Evolutionary conservation across 2,797 vertebrate genomes (phyloP), one percentile per base, ranked within the genome.

Genomic region (Poeciliopsis paucimaculata): DNA sequence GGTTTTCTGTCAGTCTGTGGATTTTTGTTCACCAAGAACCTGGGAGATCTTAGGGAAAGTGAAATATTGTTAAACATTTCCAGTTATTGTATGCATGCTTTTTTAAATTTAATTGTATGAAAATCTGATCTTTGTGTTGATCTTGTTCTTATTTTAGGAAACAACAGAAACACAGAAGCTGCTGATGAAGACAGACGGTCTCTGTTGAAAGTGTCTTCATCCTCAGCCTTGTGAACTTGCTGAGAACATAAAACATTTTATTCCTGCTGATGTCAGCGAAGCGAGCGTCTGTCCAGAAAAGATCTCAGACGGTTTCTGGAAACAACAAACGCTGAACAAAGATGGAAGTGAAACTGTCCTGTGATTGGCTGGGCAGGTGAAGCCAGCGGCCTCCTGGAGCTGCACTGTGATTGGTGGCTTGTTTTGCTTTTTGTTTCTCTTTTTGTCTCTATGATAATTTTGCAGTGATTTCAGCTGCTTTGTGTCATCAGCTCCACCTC

Each of bases 291-390:
- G 45, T 46, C 45, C 45, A 46, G 45, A 15, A 12, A 46, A 46
- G 45, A 47, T 16, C 46, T 47, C 46, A 36, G 57, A 20, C n/a
- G 15, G 16, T 64, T 64, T 34, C 60, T 64, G 31, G 60, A 64
- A 64, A 64, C 15, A 18, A 18, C 60, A 62, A 31, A 18, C 28
- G 31, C n/a, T 62, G 57, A 62, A 34, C 28, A 64, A 34, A 62
- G 57, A 31, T 13, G 60, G 41, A 9, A 16, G 28, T n/a, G n/a
- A 20, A 49, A 41, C 64, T 7, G 31, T 36, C 31, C 49, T n/a
- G 73, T 41, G 41, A 75, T 60, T 80, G 78, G 78, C 41, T 86
- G 39, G 86, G 82, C 86, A 84, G 86, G 76, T 84, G 77, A 77
- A 82, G 86, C 86, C 84, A 84, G 77, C 5, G 45, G 9, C 79